A percentile compares a stretch with the other conserved stretches of the same genome.
Evolutionary conservation across 2,113 vertebrate genomes (phyloP).

Genomic region (Bos indicus): DNA sequence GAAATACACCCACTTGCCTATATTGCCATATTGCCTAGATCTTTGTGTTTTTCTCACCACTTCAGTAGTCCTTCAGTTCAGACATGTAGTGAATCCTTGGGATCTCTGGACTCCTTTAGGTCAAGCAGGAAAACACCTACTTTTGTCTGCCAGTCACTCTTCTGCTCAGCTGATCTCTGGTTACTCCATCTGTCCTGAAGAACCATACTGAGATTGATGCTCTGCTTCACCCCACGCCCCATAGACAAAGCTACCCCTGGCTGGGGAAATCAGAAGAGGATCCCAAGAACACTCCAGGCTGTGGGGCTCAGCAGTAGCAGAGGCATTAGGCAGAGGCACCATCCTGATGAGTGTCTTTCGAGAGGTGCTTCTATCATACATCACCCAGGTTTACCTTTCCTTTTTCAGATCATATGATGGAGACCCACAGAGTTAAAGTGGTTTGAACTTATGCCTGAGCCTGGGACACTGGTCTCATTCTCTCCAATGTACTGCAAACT

Average conservation of each 20-base stretch:
- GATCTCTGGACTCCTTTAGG: neutral
- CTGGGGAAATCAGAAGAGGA: neutral
- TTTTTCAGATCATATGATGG: neutral
- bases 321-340: neutral
- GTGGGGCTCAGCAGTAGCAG: neutral
- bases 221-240: neutral
- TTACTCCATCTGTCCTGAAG: neutral
- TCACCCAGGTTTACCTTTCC: neutral
- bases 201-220: neutral
- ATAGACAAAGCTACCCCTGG: neutral
- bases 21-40: accelerated
- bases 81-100: neutral
- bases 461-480: neutral
- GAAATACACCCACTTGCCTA: accelerated
- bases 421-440: neutral
- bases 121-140: neutral
- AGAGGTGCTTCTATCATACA: neutral
- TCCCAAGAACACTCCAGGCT: neutral
- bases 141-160: neutral
- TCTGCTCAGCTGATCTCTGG: neutral
- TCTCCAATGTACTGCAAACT: neutral
- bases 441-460: neutral
- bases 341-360: neutral
- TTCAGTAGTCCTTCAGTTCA: neutral
- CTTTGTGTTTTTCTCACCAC: neutral